Evolutionary conservation across 1,140 invertebrate species (phyloP).

Genomic region (Cataglyphis hispanica): DNA sequence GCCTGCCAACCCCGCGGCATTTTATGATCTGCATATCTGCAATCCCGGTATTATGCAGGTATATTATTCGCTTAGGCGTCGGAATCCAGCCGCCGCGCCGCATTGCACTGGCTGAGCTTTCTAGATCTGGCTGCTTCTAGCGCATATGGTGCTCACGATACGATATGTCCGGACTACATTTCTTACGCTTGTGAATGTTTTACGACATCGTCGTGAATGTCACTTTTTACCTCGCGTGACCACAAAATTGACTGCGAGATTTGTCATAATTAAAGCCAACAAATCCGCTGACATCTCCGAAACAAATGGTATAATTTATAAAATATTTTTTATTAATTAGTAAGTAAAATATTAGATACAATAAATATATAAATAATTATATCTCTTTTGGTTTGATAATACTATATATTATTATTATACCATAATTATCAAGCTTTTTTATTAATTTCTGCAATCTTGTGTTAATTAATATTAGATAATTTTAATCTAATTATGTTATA

Average conservation of each 20-base stretch:
- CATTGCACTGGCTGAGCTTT: slow-evolving; percentile 23
- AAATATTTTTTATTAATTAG: neutral
- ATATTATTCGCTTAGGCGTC: slow-evolving; percentile 70
- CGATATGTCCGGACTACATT: slow-evolving; percentile 1
- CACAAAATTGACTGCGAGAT: slow-evolving; percentile 44
- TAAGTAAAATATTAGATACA: neutral
- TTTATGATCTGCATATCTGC: slow-evolving; percentile 78
- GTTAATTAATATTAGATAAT: neutral
- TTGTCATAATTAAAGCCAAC: slow-evolving; percentile 32
- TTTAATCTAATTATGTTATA: neutral
- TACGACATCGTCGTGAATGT: slow-evolving; percentile 47
- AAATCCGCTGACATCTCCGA: neutral
- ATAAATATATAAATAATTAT: neutral
- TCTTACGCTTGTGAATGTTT: slow-evolving; percentile 64
- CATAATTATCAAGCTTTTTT: neutral
- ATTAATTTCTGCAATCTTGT: slow-evolving; percentile 18
- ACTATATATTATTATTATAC: too few species aligned
- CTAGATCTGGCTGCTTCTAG: slow-evolving; percentile 17
- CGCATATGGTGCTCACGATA: slow-evolving; percentile 42
- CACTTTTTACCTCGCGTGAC: slow-evolving; percentile 26
- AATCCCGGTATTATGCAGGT: slow-evolving; percentile 74
- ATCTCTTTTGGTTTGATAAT: neutral
- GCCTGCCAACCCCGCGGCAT: slow-evolving; percentile 55
- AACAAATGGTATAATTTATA: neutral
- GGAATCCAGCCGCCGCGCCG: slow-evolving; percentile 48